These are phyloP conservation scores for Andrena flavipes DNA, from an alignment of 2,888 invertebrate species.

Conservation along the genomic window DNA sequence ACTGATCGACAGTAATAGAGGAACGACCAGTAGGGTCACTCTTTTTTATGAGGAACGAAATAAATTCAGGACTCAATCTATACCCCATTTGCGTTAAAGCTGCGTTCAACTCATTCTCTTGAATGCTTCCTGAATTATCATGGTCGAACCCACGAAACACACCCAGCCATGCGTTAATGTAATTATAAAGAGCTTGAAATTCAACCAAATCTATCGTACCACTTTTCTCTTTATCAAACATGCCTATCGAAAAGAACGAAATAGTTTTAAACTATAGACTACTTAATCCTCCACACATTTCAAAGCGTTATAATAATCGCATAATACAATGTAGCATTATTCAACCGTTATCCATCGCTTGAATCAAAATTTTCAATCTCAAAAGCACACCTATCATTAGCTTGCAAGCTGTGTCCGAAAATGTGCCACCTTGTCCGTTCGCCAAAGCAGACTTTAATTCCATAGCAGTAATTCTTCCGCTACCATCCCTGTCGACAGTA, in stretches of 20 bases:
- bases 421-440: constrained; percentile 93
- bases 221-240: constrained; percentile 94
- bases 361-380: neutral
- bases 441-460: constrained; percentile 93
- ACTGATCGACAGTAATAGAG: constrained; percentile 92
- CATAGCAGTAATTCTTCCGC: constrained; percentile 91
- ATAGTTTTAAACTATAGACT: neutral
- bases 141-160: constrained; percentile 94
- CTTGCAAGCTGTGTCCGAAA: constrained; percentile 93
- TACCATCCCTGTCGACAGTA: constrained; percentile 93
- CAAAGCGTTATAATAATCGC: neutral
- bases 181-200: constrained; percentile 94
- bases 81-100: constrained; percentile 96
- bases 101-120: constrained; percentile 90
- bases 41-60: constrained; percentile 89
- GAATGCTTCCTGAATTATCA: constrained; percentile 94
- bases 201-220: constrained; percentile 94
- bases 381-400: constrained; percentile 91
- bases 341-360: neutral
- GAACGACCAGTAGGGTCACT: constrained; percentile 88
- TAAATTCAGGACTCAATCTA: constrained; percentile 92
- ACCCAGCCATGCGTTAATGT: constrained; percentile 95
- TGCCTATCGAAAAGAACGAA: constrained; percentile 86
- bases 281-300: neutral
- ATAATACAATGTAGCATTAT: neutral